phyloP scores from a whole-genome alignment of 2,113 vertebrate genomes.

The Cephalopholis sonnerati region DNA sequence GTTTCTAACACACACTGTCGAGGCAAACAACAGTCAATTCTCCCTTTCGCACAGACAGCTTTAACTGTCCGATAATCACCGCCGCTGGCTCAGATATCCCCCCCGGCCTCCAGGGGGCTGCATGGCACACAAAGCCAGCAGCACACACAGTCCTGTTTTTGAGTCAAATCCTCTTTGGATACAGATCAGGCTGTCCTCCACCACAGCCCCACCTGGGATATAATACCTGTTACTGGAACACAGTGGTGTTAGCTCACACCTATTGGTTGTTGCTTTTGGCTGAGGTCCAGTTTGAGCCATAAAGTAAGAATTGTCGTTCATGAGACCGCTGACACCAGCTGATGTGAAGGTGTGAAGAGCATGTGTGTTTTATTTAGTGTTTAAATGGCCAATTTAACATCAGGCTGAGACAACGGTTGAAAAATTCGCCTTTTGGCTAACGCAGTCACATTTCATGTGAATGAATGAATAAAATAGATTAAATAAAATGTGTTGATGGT shows the following conservation, averaged over 20 bases:
- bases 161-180: constrained; percentile 28
- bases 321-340: neutral
- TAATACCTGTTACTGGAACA: constrained; percentile 7
- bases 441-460: too few relatives aligned
- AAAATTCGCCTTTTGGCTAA: too few relatives aligned
- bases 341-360: constrained; percentile 1
- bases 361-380: too few relatives aligned
- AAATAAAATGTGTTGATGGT: too few relatives aligned
- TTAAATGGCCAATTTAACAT: too few relatives aligned
- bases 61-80: constrained; percentile 43
- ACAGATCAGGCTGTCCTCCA: constrained; percentile 22
- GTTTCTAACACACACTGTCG: constrained; percentile 44
- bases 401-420: too few relatives aligned
- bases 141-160: constrained; percentile 17
- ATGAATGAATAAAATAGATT: too few relatives aligned
- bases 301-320: neutral
- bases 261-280: neutral
- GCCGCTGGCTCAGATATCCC: constrained; percentile 22
- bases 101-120: constrained; percentile 17
- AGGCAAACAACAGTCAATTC: constrained; percentile 12
- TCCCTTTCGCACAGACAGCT: constrained; percentile 10
- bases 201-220: constrained; percentile 9
- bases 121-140: constrained; percentile 13
- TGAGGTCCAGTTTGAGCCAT: neutral
- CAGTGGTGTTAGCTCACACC: neutral